Evolutionary conservation across 2,797 vertebrate genomes (phyloP).

Genomic region (Microctenopoma stevenorrisi): DNA sequence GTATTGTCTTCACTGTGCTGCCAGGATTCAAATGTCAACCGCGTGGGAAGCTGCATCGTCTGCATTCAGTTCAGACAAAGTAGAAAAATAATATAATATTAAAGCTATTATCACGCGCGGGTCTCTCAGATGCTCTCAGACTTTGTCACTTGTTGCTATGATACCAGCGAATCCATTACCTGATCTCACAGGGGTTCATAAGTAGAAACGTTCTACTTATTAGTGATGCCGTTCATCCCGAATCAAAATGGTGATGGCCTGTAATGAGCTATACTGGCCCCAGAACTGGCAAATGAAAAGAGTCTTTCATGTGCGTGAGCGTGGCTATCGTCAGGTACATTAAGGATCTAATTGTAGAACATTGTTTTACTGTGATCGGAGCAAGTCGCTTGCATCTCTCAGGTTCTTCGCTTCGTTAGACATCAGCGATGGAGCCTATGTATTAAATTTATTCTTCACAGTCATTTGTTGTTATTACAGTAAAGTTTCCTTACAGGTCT

Average conservation of each 20-base stretch:
- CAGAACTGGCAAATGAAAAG: conserved; percentile 26
- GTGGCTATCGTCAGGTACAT: neutral
- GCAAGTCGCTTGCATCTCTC: conserved; percentile 21
- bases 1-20: neutral
- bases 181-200: conserved; percentile 12
- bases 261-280: neutral
- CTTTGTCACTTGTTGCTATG: conserved; percentile 67
- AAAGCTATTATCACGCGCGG: conserved; percentile 6
- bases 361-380: neutral
- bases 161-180: conserved; percentile 50
- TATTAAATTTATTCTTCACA: conserved; percentile 7
- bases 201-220: conserved; percentile 19
- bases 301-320: conserved; percentile 5
- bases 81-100: neutral
- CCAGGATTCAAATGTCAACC: neutral
- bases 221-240: conserved; percentile 21
- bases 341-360: neutral
- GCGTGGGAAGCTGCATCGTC: neutral
- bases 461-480: neutral
- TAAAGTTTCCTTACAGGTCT: neutral
- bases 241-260: conserved; percentile 2
- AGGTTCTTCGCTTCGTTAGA: conserved; percentile 33
- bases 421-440: neutral
- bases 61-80: conserved; percentile 4
- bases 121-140: conserved; percentile 16